phyloP scores from a whole-genome alignment of 2,888 invertebrate genomes.

The Kuschelorhynchus macadamiae region DNA sequence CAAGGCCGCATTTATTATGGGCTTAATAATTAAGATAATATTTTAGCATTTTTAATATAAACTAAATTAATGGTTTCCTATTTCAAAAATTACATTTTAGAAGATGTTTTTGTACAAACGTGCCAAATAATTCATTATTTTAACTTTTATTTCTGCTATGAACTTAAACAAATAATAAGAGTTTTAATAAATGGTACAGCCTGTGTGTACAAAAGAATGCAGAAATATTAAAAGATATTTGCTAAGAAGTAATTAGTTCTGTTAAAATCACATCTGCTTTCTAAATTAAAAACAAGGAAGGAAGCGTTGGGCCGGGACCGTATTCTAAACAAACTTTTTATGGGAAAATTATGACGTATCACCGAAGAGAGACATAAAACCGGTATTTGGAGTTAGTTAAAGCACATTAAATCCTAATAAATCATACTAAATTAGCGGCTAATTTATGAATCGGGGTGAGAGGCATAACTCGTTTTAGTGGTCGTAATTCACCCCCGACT shows the following conservation, averaged over 20 bases:
- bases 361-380: constrained; percentile 60
- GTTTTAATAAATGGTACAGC: no score
- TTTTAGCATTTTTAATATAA: no score
- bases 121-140: no score
- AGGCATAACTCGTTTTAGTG: constrained; percentile 51
- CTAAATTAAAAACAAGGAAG: constrained; percentile 36
- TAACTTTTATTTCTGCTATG: no score
- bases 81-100: no score
- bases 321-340: constrained; percentile 41
- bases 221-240: no score
- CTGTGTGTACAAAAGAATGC: no score
- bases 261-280: constrained; percentile 31
- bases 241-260: not conserved
- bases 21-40: no score
- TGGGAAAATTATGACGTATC: constrained; percentile 62
- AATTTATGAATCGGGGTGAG: constrained; percentile 52
- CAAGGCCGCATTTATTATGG: no score
- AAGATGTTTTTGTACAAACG: no score
- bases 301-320: constrained; percentile 22
- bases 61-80: no score
- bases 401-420: constrained; percentile 60
- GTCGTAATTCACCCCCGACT: constrained; percentile 49
- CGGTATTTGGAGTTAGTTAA: constrained; percentile 59
- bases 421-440: constrained; percentile 56
- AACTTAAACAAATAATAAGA: no score